Conservation (phyloP, 1,140 invertebrate species). For the Cyclargus thomasi region DNA sequence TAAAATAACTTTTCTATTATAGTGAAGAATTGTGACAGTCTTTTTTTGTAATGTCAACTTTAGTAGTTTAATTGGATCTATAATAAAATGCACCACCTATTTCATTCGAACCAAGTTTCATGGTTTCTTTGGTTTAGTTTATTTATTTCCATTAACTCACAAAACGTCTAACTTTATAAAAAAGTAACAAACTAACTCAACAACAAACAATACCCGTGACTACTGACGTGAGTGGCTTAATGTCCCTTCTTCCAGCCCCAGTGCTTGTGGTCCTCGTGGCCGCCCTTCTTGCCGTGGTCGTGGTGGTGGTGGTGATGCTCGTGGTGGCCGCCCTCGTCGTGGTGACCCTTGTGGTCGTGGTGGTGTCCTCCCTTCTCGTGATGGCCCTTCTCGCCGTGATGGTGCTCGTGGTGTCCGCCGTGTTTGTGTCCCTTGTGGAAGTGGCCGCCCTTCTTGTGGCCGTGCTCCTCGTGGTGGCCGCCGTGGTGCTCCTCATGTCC, state of each 20-base stretch:
- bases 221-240: constrained; percentile 39
- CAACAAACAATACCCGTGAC: not conserved
- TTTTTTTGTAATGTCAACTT: no score
- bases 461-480: constrained; percentile 79
- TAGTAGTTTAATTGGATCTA: no score
- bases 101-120: not conserved
- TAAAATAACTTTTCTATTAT: not conserved
- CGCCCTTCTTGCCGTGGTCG: constrained; percentile 78
- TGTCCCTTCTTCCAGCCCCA: constrained; percentile 75
- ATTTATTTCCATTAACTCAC: no score
- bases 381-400: constrained; percentile 82
- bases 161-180: constrained; percentile 16
- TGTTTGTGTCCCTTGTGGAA: constrained; percentile 82
- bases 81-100: not conserved
- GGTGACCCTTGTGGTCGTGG: constrained; percentile 61
- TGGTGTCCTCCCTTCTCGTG: constrained; percentile 78
- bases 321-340: constrained; percentile 76
- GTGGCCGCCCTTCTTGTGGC: constrained; percentile 80
- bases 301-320: constrained; percentile 77
- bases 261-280: constrained; percentile 71
- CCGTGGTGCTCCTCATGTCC: constrained; percentile 80
- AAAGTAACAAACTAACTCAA: constrained; percentile 11
- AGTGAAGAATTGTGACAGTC: not conserved
- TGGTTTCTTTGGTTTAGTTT: constrained; percentile 5
- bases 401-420: constrained; percentile 79